Percentiles rank a stretch among this genome's conserved stretches.
These are phyloP conservation scores for Stictonetta naevosa DNA, from an alignment of 2,113 vertebrate genomes.

Conservation along the genomic window DNA sequence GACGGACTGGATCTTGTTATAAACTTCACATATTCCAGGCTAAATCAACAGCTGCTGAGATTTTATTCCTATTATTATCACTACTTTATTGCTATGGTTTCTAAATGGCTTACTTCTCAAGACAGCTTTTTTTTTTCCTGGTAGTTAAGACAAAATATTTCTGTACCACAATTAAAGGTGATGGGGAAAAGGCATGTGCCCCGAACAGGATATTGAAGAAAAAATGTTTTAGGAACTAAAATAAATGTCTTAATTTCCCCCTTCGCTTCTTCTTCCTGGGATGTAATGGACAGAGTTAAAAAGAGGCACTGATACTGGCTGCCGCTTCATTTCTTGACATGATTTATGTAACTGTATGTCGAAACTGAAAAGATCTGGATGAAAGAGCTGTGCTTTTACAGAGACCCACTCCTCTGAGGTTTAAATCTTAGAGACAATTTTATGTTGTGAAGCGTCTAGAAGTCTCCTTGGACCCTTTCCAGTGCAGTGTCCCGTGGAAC, in stretches of 20 bases:
- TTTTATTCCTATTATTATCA: background rate
- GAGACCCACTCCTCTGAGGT: background rate
- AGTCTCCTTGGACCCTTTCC: background rate
- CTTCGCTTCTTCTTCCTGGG: fast-evolving
- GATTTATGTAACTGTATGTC: background rate
- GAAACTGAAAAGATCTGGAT: conserved; percentile 4
- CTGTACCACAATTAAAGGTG: background rate
- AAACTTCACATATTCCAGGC: background rate
- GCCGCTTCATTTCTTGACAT: background rate
- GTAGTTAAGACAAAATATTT: background rate
- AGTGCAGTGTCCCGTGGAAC: background rate
- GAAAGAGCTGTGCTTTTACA: background rate
- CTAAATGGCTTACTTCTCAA: background rate
- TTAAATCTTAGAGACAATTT: background rate
- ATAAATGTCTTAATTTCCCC: background rate
- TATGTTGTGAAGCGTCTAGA: background rate
- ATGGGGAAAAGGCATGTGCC: background rate
- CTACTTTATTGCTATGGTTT: background rate
- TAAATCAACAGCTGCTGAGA: background rate
- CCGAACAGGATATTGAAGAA: background rate
- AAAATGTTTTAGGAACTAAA: background rate
- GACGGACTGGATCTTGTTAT: background rate
- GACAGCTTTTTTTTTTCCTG: background rate
- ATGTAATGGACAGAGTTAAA: background rate
- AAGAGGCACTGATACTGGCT: background rate